phyloP scores from a whole-genome alignment of 2,797 vertebrate species.

The Tarsius wallacei region DNA sequence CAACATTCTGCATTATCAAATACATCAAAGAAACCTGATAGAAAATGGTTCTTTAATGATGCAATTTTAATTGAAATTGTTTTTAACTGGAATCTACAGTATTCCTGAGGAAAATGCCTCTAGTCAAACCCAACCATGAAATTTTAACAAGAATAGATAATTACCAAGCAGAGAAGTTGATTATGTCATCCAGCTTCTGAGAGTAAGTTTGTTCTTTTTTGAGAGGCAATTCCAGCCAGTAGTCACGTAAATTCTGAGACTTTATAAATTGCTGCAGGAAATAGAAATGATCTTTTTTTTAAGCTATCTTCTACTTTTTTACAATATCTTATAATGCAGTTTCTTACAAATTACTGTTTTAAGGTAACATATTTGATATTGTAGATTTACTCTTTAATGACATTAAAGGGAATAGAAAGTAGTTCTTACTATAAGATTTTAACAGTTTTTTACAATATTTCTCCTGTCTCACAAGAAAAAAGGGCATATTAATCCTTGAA shows the following conservation, averaged over 20 bases:
- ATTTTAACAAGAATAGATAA: conserved; percentile 7
- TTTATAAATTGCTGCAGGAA: conserved; percentile 72
- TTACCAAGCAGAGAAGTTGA: conserved; percentile 11
- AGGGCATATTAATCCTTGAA: not conserved
- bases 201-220: accelerated
- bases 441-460: not conserved
- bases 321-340: not conserved
- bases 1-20: not conserved
- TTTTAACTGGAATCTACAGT: not conserved
- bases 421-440: not conserved
- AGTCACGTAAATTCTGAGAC: accelerated
- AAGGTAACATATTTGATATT: not conserved
- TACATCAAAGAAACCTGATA: not conserved
- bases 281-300: not conserved
- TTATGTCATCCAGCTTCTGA: accelerated
- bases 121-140: not conserved
- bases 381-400: not conserved
- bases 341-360: not conserved
- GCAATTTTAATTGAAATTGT: not conserved
- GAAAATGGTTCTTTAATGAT: not conserved
- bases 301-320: not conserved
- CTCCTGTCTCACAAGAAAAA: not conserved
- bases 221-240: conserved; percentile 66
- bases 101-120: not conserved
- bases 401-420: conserved; percentile 26